These are phyloP conservation scores for Eupithecia vulgata DNA, from an alignment of 2,888 invertebrate genomes.

Conservation along the genomic window DNA sequence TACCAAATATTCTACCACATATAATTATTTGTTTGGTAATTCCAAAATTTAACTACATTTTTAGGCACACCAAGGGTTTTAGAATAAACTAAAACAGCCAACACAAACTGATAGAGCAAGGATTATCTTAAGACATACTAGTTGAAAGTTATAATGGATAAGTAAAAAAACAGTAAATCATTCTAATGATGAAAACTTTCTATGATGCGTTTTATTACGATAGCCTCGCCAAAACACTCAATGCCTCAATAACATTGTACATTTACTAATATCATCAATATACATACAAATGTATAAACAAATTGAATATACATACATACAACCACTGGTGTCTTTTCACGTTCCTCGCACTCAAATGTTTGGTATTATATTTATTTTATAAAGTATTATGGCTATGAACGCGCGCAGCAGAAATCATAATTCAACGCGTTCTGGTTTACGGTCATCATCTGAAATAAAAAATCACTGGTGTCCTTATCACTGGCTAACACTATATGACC, in stretches of 20 bases:
- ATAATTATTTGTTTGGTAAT: neutral
- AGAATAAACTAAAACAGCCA: neutral
- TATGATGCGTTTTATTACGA: neutral
- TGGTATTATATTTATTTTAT: slow-evolving; percentile 39
- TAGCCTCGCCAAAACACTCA: neutral
- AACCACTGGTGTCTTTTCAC: slow-evolving; percentile 33
- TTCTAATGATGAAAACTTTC: neutral
- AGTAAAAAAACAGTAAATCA: neutral
- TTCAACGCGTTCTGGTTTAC: slow-evolving; percentile 27
- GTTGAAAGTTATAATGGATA: neutral
- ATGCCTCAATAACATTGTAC: neutral
- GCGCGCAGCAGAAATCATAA: slow-evolving; percentile 37
- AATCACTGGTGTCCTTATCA: slow-evolving; percentile 18
- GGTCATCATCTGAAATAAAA: slow-evolving; percentile 34
- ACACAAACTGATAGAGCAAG: neutral
- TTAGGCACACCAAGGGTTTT: neutral
- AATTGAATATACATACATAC: slow-evolving; percentile 13
- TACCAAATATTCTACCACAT: neutral
- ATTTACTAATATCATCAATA: slow-evolving; percentile 7
- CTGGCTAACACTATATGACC: neutral
- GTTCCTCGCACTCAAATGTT: slow-evolving; percentile 33
- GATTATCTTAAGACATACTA: neutral
- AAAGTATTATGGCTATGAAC: slow-evolving; percentile 29
- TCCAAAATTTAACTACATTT: neutral
- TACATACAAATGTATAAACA: slow-evolving; percentile 20